phyloP scores from a whole-genome alignment of 2,888 invertebrate species.

The Cephus nigrinus region DNA sequence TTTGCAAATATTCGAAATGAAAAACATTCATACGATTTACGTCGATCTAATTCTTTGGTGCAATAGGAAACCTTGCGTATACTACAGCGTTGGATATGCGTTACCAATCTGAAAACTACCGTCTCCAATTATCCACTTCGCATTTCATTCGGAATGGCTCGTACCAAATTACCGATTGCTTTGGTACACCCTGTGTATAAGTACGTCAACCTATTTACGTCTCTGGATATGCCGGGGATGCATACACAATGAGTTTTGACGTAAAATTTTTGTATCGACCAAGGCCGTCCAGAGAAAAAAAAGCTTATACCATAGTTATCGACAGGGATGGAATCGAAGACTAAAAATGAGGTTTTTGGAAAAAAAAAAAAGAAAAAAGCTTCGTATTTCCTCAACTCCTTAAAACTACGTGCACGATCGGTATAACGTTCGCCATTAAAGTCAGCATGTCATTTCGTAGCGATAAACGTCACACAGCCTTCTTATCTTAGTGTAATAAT shows the following conservation, averaged over 20 bases:
- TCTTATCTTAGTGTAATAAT: conserved; percentile 28
- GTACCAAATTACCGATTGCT: background rate
- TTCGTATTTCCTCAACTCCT: background rate
- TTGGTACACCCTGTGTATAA: background rate
- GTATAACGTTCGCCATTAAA: conserved; percentile 34
- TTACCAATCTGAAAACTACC: background rate
- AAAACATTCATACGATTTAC: background rate
- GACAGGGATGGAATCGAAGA: background rate
- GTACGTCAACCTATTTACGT: background rate
- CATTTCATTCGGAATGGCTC: background rate
- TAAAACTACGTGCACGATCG: background rate
- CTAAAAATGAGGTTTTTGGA: background rate
- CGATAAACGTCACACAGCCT: conserved; percentile 29
- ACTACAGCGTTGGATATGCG: background rate
- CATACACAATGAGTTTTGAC: background rate
- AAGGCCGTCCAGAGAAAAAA: background rate
- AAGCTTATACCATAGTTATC: background rate
- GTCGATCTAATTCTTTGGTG: background rate
- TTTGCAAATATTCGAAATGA: background rate
- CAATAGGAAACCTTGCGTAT: background rate
- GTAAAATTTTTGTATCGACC: background rate
- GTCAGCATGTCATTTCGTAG: conserved; percentile 17
- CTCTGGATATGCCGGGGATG: background rate
- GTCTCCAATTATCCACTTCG: background rate
- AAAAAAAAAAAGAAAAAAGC: background rate